A percentile compares a stretch with the other conserved stretches of the same genome.
Evolutionary conservation across 1,140 invertebrate genomes (phyloP).

Genomic region (Bombus impatiens): DNA sequence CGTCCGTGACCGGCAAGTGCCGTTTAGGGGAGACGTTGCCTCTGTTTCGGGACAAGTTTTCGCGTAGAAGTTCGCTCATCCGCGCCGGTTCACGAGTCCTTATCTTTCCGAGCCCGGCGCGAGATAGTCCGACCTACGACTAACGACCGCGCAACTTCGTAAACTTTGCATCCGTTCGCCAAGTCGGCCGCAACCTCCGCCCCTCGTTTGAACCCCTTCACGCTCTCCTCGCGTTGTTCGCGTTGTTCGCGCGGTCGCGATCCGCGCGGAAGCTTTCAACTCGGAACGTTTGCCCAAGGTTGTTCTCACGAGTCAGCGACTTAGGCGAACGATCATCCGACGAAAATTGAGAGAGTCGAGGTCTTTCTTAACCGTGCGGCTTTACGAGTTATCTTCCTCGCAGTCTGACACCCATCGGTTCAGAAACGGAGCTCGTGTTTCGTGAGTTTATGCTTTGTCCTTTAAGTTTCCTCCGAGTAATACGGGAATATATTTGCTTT

Average conservation of each 20-base stretch:
- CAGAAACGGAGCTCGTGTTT: background rate
- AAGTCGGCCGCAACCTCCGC: slow-evolving; percentile 4
- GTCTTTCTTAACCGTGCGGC: background rate
- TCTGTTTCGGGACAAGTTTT: slow-evolving; percentile 36
- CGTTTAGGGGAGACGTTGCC: slow-evolving; percentile 19
- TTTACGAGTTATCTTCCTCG: background rate
- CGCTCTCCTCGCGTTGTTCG: background rate
- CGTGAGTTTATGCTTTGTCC: background rate
- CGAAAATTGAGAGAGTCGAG: slow-evolving; percentile 10
- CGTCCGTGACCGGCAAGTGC: background rate
- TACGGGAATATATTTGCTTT: background rate
- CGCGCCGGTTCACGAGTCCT: slow-evolving; percentile 35
- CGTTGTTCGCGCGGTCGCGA: background rate
- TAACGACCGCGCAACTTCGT: slow-evolving; percentile 44
- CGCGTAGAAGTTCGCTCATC: slow-evolving; percentile 39
- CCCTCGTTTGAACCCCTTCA: background rate
- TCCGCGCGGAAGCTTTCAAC: slow-evolving; percentile 7
- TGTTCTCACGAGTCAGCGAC: slow-evolving; percentile 17
- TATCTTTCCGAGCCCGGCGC: slow-evolving; percentile 29
- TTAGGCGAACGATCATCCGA: background rate
- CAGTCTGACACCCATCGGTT: background rate
- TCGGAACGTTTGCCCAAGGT: slow-evolving; percentile 7
- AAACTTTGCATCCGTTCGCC: slow-evolving; percentile 51
- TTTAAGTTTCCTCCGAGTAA: background rate
- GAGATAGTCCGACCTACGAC: slow-evolving; percentile 39